These are phyloP conservation scores for Hyperoplus immaculatus DNA, from an alignment of 2,797 vertebrate genomes.

Conservation along the genomic window DNA sequence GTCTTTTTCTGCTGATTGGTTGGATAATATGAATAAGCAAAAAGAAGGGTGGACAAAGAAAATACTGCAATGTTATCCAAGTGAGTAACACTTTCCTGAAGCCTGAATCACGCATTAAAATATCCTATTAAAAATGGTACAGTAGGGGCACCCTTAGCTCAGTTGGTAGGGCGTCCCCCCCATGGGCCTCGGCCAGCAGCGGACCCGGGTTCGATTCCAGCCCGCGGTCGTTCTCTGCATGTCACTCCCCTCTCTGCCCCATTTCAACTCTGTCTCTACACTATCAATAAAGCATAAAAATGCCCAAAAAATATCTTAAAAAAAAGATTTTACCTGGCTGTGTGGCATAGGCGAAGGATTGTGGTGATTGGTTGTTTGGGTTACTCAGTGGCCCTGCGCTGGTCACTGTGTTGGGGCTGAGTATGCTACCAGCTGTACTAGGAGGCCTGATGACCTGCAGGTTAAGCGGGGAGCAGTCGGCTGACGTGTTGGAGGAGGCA, in stretches of 20 bases:
- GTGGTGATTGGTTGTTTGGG: constrained; percentile 81
- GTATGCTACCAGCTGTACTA: constrained; percentile 65
- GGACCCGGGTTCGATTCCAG: no score
- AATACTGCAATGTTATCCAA: neutral
- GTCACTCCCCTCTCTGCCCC: no score
- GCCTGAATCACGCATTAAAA: neutral
- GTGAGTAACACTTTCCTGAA: constrained; percentile 16
- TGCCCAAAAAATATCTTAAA: no score
- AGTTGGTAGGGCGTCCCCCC: no score
- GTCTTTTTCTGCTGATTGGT: constrained; percentile 3
- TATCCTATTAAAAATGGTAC: neutral
- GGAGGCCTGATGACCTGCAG: constrained; percentile 87
- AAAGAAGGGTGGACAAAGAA: neutral
- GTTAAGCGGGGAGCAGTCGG: constrained; percentile 86
- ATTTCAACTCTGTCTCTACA: no score
- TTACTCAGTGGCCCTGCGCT: constrained; percentile 83
- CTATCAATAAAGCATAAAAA: no score
- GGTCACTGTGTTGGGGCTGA: constrained; percentile 77
- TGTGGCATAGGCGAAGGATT: constrained; percentile 79
- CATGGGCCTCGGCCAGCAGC: no score
- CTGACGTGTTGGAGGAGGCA: constrained; percentile 81
- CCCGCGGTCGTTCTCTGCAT: no score
- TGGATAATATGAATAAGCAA: constrained; percentile 9
- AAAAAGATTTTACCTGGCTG: constrained; percentile 84
- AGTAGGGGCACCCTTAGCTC: no score